Percentiles rank a stretch among this genome's conserved stretches.
phyloP scores from a whole-genome alignment of 2,113 vertebrate species.

The Lynx canadensis region DNA sequence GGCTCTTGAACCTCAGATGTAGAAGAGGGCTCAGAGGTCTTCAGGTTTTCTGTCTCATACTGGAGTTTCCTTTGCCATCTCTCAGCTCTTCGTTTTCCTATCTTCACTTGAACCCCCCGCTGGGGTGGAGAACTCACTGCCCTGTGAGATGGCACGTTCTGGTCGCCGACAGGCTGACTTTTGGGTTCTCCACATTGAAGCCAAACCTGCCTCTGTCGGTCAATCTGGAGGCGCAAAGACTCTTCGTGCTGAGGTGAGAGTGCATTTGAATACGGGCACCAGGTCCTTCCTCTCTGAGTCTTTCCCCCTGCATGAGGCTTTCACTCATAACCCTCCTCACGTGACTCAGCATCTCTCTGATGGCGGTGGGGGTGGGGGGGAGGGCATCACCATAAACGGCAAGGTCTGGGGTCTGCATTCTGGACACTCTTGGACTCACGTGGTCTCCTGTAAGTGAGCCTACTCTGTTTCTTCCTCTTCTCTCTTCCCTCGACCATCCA shows the following conservation, averaged over 20 bases:
- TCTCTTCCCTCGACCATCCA: not conserved
- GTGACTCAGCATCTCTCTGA: not conserved
- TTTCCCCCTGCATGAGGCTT: not conserved
- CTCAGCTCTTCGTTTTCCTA: not conserved
- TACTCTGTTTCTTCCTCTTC: not conserved
- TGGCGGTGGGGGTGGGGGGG: accelerated
- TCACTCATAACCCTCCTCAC: not conserved
- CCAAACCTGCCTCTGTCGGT: not conserved
- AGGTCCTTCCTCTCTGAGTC: not conserved
- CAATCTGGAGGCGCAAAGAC: not conserved
- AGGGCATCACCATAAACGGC: too few species aligned
- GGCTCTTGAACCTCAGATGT: not conserved
- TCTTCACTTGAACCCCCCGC: too few species aligned
- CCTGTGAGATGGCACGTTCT: not conserved
- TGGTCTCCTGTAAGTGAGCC: not conserved
- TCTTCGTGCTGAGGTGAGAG: not conserved
- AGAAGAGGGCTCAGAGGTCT: not conserved
- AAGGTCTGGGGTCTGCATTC: not conserved
- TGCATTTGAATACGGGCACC: not conserved
- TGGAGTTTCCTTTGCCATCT: not conserved
- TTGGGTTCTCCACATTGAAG: not conserved
- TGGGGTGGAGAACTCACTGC: not conserved
- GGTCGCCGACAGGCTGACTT: not conserved
- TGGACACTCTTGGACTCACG: accelerated
- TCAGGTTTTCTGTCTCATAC: not conserved